A percentile compares a stretch with the other conserved stretches of the same genome.
Evolutionary conservation across 2,797 vertebrate species (phyloP).

Genomic region (Pelochelys cantorii): DNA sequence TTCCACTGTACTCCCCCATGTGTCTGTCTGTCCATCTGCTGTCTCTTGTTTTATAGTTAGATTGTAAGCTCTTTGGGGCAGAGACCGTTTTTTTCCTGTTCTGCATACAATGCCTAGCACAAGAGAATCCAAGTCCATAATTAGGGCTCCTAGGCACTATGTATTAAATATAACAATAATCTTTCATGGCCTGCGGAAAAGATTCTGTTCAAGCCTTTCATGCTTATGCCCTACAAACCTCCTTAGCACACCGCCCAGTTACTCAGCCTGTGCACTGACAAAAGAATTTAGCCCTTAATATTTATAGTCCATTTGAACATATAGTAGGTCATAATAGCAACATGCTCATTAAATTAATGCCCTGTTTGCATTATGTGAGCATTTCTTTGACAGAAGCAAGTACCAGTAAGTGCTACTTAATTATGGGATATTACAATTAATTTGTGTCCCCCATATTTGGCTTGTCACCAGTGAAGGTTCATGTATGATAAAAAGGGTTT

Average conservation of each 20-base stretch:
- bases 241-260: background rate
- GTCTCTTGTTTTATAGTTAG: background rate
- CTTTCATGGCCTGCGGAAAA: constrained; percentile 9
- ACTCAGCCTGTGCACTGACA: background rate
- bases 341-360: rapidly evolving
- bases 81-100: background rate
- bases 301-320: background rate
- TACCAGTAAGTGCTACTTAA: background rate
- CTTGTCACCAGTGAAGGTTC: background rate
- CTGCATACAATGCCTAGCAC: background rate
- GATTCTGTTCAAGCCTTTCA: background rate
- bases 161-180: background rate
- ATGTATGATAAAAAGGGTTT: background rate
- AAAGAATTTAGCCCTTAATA: background rate
- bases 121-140: background rate
- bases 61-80: background rate
- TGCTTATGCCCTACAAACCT: background rate
- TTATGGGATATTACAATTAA: background rate
- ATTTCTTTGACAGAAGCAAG: background rate
- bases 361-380: rapidly evolving
- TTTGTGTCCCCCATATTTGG: background rate
- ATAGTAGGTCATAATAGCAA: background rate
- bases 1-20: background rate
- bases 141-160: background rate
- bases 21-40: background rate